Evolutionary conservation across 2,888 invertebrate species (phyloP).

Genomic region (Parnassius mnemosyne): DNA sequence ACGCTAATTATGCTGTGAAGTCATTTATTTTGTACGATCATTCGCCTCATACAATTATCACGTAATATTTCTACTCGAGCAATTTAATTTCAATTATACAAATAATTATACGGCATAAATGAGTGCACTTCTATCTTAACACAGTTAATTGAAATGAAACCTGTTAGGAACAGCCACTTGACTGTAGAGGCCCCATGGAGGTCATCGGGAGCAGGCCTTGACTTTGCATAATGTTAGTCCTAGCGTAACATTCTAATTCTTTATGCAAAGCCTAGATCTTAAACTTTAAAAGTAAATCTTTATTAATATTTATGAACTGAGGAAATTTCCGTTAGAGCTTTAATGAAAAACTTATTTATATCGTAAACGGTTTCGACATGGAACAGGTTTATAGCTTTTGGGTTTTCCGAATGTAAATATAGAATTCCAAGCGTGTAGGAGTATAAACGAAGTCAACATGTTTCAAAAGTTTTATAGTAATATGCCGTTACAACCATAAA

Average conservation of each 20-base stretch:
- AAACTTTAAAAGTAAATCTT: constrained; percentile 2
- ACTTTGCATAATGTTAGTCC: constrained; percentile 9
- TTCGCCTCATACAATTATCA: too few relatives aligned
- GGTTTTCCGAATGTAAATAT: not conserved
- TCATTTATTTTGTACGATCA: too few relatives aligned
- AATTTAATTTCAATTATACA: not conserved
- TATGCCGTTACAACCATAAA: too few relatives aligned
- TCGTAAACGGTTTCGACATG: not conserved
- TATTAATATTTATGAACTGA: not conserved
- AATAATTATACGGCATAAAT: not conserved
- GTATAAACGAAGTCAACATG: too few relatives aligned
- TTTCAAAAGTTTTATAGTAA: too few relatives aligned
- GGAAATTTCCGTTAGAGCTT: constrained; percentile 1
- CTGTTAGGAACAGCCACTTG: not conserved
- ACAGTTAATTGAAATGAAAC: constrained; percentile 1
- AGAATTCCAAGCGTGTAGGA: too few relatives aligned
- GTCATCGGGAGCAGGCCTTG: constrained; percentile 10
- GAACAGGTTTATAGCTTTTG: not conserved
- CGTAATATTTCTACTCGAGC: too few relatives aligned
- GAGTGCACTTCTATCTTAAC: constrained; percentile 2
- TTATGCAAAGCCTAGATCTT: not conserved
- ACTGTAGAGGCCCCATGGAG: constrained; percentile 1
- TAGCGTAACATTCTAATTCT: constrained; percentile 7
- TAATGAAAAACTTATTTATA: not conserved
- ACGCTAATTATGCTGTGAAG: too few relatives aligned